A percentile compares a stretch with the other conserved stretches of the same genome.
phyloP scores from a whole-genome alignment of 2,797 vertebrate genomes.

The Spondyliosoma cantharus region DNA sequence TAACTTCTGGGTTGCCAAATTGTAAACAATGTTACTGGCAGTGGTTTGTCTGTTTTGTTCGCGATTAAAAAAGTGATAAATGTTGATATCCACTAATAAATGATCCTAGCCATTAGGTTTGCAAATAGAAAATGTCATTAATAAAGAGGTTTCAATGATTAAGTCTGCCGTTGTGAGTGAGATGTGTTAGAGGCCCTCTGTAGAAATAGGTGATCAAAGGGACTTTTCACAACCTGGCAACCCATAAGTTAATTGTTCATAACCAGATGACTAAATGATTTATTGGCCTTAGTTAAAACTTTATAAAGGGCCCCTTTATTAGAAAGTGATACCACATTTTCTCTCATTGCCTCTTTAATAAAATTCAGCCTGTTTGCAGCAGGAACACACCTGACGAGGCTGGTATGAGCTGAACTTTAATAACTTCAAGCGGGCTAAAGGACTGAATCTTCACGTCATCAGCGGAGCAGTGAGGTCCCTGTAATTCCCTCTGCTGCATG shows the following conservation, averaged over 20 bases:
- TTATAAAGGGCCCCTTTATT: not conserved
- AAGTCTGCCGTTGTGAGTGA: not conserved
- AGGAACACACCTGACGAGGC: not conserved
- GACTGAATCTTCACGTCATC: constrained; percentile 20
- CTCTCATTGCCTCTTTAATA: too few species aligned
- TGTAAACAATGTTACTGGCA: not conserved
- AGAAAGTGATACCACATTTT: not conserved
- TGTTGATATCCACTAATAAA: not conserved
- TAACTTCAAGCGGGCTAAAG: constrained; percentile 17
- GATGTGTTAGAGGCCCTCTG: not conserved
- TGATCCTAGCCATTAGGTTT: not conserved
- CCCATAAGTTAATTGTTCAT: not conserved
- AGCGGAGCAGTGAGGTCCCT: constrained; percentile 3
- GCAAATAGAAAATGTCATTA: not conserved
- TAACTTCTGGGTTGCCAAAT: not conserved
- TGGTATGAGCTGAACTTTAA: constrained; percentile 13
- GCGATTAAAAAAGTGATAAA: not conserved
- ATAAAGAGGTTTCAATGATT: not conserved
- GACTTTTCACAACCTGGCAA: not conserved
- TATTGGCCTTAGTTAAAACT: not conserved
- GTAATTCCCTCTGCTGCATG: constrained; percentile 57
- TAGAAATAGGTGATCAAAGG: not conserved
- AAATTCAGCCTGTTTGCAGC: not conserved
- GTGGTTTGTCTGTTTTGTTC: not conserved
- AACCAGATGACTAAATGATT: not conserved